phyloP scores from a whole-genome alignment of 1,140 invertebrate species.

The Oreohelix idahoensis region DNA sequence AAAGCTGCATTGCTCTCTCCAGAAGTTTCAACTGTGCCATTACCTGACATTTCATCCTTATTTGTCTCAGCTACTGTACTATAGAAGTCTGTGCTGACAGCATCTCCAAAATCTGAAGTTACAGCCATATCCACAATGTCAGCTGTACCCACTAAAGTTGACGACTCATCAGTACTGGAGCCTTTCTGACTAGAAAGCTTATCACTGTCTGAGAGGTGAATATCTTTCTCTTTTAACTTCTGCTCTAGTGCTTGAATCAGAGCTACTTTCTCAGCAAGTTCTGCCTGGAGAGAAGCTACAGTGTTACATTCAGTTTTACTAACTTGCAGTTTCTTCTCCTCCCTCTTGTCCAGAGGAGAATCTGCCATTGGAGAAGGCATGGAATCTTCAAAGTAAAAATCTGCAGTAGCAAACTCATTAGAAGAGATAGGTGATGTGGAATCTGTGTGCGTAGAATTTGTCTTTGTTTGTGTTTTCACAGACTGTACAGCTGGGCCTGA shows the following conservation, averaged over 20 bases:
- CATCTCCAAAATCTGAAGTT: background rate
- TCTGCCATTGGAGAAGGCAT: slow-evolving; percentile 74
- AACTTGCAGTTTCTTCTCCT: slow-evolving; percentile 35
- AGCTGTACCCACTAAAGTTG: background rate
- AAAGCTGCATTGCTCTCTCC: background rate
- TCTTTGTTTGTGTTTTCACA: slow-evolving; percentile 14
- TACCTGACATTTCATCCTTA: background rate
- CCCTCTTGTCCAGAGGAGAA: slow-evolving; percentile 52
- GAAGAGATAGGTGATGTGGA: slow-evolving; percentile 56
- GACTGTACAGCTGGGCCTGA: background rate
- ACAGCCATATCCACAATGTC: background rate
- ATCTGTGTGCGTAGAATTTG: slow-evolving; percentile 18
- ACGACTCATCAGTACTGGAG: background rate
- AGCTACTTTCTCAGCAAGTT: slow-evolving; percentile 44
- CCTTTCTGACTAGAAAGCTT: slow-evolving; percentile 28
- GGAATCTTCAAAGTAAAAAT: slow-evolving; percentile 90
- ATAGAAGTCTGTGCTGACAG: background rate
- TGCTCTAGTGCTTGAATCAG: slow-evolving; percentile 41
- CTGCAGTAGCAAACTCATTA: slow-evolving; percentile 82
- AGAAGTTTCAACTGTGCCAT: background rate
- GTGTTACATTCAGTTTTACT: background rate
- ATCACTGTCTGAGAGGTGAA: slow-evolving; percentile 35
- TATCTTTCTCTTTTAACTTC: slow-evolving; percentile 41
- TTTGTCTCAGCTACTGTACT: background rate
- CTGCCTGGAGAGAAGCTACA: slow-evolving; percentile 31